Base-by-base conservation (phyloP, 2,888 invertebrate genomes). In the Venustoraphidia nigricollis region DNA sequence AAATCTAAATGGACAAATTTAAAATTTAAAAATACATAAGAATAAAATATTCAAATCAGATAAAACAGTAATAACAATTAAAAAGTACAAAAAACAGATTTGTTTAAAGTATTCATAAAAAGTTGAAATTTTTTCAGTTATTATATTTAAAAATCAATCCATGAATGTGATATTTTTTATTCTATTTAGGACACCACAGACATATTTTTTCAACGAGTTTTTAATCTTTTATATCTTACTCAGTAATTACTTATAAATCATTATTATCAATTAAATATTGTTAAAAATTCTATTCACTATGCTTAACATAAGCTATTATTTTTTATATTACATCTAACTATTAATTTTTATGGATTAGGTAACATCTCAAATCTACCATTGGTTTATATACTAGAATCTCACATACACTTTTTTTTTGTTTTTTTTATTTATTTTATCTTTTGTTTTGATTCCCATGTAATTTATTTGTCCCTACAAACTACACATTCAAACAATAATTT, bases 151-250 rank as follows among this genome's bases (percentile, higher is more conserved):
- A 27, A 27, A 27, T 27, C 27, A 27, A 27, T 27, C 27, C 27
- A 27, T 27, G 27, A 27, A 27, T 27, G 27, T 27, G 27, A 27
- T 27, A 27, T 27, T 27, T 27, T 27, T 27, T 27, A 27, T 27
- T 27, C 27, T 27, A 27, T 27, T 27, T 27, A 27, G 27, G 46
- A 46, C 46, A 46, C 46, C 46, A 46, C 46, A 46, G 46, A 46
- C 46, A 46, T 46, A 45, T 45, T 46, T 46, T 46, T 46, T 46
- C 41, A 46, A 46, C 46, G 46, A 46, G 46, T 46, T 27, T 27
- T 27, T 27, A 27, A 27, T 27, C 27, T 27, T 27, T 27, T 27
- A 27, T 27, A 27, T 27, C 27, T 27, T 27, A 27, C 27, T 27
- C 27, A 27, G 27, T 27, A 27, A 27, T 27, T 46, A 41, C 41